Conservation (phyloP, 2,113 vertebrate species). For the Rhombomys opimus region DNA sequence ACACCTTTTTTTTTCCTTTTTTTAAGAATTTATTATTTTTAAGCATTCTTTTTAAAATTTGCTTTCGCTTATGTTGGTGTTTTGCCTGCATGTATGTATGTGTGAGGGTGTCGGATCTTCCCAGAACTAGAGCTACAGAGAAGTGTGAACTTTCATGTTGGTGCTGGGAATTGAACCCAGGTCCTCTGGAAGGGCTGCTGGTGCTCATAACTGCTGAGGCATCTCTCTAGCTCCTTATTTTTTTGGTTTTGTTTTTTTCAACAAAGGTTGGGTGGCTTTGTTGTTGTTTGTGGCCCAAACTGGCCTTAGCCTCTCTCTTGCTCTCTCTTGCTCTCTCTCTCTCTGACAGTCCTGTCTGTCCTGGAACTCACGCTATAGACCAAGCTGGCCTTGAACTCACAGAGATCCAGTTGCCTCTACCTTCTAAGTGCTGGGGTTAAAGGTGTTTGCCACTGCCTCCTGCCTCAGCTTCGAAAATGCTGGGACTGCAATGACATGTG, state of each 20-base stretch:
- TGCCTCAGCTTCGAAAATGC: background rate
- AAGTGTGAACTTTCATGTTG: no score
- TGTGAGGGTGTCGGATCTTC: no score
- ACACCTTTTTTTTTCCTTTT: background rate
- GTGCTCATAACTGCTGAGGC: no score
- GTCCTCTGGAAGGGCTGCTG: no score
- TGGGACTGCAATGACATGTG: background rate
- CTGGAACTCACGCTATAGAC: background rate
- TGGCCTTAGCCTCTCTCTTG: background rate
- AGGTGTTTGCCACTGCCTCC: background rate
- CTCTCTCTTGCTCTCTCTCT: background rate
- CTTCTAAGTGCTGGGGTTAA: background rate
- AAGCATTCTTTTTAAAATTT: no score
- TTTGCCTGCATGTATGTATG: no score
- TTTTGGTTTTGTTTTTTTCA: background rate
- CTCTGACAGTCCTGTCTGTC: background rate
- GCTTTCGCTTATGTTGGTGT: no score
- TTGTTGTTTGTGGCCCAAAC: background rate
- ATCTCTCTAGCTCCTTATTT: no score
- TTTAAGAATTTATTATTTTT: background rate
- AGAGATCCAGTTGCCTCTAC: background rate
- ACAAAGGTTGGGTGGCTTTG: background rate
- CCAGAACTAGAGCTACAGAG: no score
- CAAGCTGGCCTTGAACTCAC: background rate
- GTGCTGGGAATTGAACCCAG: no score